Base-by-base conservation (phyloP, 2,113 vertebrate genomes). In the Mormyrus lacerda region DNA sequence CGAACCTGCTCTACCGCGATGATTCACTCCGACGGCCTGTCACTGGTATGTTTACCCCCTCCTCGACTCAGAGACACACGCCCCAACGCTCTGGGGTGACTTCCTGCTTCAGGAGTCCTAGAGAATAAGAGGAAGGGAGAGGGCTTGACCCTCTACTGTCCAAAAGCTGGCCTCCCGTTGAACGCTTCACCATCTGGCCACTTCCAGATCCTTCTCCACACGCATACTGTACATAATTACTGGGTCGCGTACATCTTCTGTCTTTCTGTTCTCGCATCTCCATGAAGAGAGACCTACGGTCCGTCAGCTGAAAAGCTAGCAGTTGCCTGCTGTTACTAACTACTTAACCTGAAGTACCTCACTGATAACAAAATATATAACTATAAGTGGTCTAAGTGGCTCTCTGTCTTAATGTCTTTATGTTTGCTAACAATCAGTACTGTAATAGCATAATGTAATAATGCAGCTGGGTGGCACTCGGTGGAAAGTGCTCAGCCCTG, bases 161-260 rank as follows among this genome's bases (percentile, higher is more conserved):
- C 84, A 17, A 31, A 51, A 51, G 47, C 11, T 10, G 11, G 44
- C 48, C 10, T 27, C 47, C 3, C 5, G 31, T 47, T 50, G n/a
- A 85, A 51, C n/a, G n/a, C n/a, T 51, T 85, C 84, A 35, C 84
- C 84, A 85, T 85, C 84, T 51, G 47, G 24, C 45, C 84, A 24
- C 44, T 85, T 11, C 24, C 84, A 19, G 84, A 50, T 48, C 84
- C 47, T 31, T 50, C n/a, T 50, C 55, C 42, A 69, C 44, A 47
- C 87, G 73, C 58, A 27, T 31, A n/a, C n/a, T n/a, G n/a, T n/a
- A 27, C 61, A 51, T 42, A 88, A 58, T 65, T 45, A 48, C 39
- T 35, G 27, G n/a, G 3, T 73, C n/a, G 19, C 87, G 19, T 10
- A 13, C 61, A 76, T 50, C 27, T 19, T 48, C 13, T 1, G 13